Base-by-base conservation (phyloP, 1,140 invertebrate genomes). In the Habropoda laboriosa region DNA sequence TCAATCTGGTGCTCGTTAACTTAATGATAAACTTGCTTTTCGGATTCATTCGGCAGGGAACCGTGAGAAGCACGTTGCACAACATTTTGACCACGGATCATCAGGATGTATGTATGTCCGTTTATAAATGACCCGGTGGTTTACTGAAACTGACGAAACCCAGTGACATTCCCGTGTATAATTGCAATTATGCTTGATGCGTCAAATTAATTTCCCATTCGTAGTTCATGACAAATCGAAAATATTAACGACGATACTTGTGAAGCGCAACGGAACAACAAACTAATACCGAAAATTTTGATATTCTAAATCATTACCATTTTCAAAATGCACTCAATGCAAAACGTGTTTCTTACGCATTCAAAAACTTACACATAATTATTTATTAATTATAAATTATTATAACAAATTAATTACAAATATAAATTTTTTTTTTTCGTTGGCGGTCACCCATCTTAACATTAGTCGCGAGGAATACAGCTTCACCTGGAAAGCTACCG, bases 21-120 rank as follows among this genome's bases (percentile, higher is more conserved):
- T 45, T 18, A 24, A 55, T 58, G 42, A 77, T 66, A 42, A 75
- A 75, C 53, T 35, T 67, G 49, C 32, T 73, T 63, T 45, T 13
- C 24, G 35, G 12, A 27, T 35, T 63, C 51, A 60, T 49, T 13
- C n/a, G 6, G 13, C 6, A 16, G 8, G 35, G 13, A 3, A 10
- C 0, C 18, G 10, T 12, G 24, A 21, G 18, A 16, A 60, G 27
- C 32, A n/a, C 40, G 21, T 51, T 16, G 38, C n/a, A 42, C 16
- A 47, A 35, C 6, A 12, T 27, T 35, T 47, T 2, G 16, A 16
- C 12, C 70, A 24, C 21, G 40, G 27, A 61, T 40, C 49, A 24
- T 42, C 21, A 4, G 51, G 8, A 67, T n/a, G 27, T n/a, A 4
- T 27, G 24, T 55, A 7, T 10, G 47, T 32, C 58, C 18, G 18